Evolutionary conservation across 2,113 vertebrate genomes (phyloP).

Genomic region (Phrynocephalus versicolor): DNA sequence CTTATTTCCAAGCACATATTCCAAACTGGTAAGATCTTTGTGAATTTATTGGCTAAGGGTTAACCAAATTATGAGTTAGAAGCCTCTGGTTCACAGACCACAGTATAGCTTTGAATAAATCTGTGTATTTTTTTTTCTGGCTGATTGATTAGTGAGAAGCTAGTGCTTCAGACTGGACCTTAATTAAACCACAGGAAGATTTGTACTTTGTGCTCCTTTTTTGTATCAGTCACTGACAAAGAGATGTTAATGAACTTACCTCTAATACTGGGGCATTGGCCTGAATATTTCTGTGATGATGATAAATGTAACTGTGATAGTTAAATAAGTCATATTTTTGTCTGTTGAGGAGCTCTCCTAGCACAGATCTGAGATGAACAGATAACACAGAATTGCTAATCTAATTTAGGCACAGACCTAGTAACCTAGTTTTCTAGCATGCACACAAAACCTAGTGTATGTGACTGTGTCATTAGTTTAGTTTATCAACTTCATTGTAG

Average conservation of each 20-base stretch:
- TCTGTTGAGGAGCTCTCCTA: background rate
- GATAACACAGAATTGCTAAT: background rate
- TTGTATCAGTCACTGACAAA: background rate
- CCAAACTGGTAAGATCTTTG: background rate
- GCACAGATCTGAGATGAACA: background rate
- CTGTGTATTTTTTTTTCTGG: background rate
- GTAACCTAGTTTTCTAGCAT: background rate
- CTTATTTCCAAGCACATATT: background rate
- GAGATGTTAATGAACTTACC: background rate
- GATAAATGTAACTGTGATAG: background rate
- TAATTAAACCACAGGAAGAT: background rate
- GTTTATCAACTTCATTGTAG: background rate
- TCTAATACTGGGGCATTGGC: background rate
- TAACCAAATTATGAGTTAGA: background rate
- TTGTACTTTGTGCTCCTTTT: background rate
- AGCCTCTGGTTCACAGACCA: background rate
- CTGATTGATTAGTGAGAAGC: background rate
- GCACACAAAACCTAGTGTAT: background rate
- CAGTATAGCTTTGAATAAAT: background rate
- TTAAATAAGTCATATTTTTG: background rate
- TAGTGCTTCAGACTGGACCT: background rate
- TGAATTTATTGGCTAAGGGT: background rate
- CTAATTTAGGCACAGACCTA: background rate
- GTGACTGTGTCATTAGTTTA: background rate
- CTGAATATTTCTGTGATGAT: background rate